Base-by-base conservation (phyloP, 2,888 invertebrate genomes). In the Noctua janthe region DNA sequence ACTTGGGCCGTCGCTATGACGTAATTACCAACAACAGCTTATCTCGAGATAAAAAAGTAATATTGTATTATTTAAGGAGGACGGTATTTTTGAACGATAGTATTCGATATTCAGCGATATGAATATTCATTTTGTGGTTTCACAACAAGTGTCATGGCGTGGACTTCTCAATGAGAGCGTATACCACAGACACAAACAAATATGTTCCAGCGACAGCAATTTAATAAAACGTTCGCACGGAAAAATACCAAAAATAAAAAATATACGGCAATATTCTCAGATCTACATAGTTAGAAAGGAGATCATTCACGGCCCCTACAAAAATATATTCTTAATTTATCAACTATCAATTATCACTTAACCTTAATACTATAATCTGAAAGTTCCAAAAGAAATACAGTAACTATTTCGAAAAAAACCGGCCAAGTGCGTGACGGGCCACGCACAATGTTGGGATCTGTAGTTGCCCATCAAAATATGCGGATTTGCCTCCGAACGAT, bases 101-200 rank as follows among this genome's bases (percentile, higher is more conserved):
- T 79, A 62, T 79, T 70, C 7, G 1, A 35, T 80, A 78, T 56
- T 47, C 47, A n/a, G 7, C 17, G 10, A 47, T 56, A n/a, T 17
- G 7, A 79, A 79, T 29, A 67, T 67, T 79, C 6, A 54, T 66
- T 23, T 49, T 29, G 15, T 78, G 20, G 13, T 47, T 47, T 20
- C 78, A 20, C 20, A 49, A 49, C 17, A 56, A 49, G 76, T 49
- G 49, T n/a, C 11, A 39, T 11, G 35, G 20, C 29, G 10, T 54
- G 5, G 51, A 15, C n/a, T 77, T 54, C 8, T 47, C 39, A 49
- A n/a, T 20, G 11, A n/a, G 20, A 47, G 54, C 47, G 5, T 49
- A 6, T 17, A n/a, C 17, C 20, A 35, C 20, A 59, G 5, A 35
- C 17, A 66, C 2, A 43, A 47, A 13, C 17, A 54, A 7, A 56